Conservation (phyloP, 2,888 invertebrate genomes). For the Drosophila trichaetosa region DNA sequence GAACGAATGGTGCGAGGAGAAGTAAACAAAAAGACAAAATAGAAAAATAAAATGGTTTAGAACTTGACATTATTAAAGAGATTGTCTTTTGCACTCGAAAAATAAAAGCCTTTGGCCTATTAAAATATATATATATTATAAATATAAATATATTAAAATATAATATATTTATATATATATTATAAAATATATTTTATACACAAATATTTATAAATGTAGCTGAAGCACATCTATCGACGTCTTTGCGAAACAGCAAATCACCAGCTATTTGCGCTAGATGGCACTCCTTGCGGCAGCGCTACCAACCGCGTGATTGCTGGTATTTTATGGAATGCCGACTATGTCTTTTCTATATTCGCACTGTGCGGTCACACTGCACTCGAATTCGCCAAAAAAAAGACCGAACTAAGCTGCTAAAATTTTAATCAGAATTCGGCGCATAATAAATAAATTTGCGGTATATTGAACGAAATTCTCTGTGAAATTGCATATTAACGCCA, state of each 20-base stretch:
- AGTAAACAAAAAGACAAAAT: conserved; percentile 50
- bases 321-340: conserved; percentile 14
- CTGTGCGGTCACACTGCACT: conserved; percentile 27
- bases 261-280: conserved; percentile 17
- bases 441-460: conserved; percentile 39
- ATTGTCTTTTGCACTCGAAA: neutral
- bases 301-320: conserved; percentile 46
- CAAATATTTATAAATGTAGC: neutral
- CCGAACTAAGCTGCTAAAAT: conserved; percentile 34
- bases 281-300: conserved; percentile 4
- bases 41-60: neutral
- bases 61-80: neutral
- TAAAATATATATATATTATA: no score
- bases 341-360: neutral
- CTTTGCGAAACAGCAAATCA: neutral
- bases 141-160: no score
- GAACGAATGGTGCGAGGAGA: conserved; percentile 91
- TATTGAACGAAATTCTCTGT: conserved; percentile 38
- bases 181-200: neutral
- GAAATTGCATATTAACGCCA: conserved; percentile 52
- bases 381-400: conserved; percentile 55
- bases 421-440: conserved; percentile 46
- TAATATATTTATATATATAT: no score
- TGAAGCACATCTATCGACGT: neutral
- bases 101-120: neutral